A percentile compares a stretch with the other conserved stretches of the same genome.
These are phyloP conservation scores for Sus cebifrons DNA, from an alignment of 2,797 vertebrate genomes.

Conservation along the genomic window DNA sequence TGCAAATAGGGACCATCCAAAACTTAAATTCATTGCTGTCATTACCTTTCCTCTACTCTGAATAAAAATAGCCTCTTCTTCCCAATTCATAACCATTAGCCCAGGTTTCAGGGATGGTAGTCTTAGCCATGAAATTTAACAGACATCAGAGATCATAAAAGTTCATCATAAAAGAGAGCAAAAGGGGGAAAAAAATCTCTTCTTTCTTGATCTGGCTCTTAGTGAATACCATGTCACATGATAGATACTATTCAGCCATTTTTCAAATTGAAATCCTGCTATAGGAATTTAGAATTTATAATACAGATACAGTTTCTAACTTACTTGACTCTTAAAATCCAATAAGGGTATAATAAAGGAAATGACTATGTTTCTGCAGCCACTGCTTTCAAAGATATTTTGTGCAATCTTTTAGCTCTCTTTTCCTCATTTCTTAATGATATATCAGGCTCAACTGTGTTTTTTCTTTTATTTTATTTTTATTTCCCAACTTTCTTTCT, in stretches of 20 bases:
- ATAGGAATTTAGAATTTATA: constrained; percentile 34
- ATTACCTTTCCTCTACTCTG: background rate
- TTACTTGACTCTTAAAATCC: constrained; percentile 55
- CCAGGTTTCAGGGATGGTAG: background rate
- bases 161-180: background rate
- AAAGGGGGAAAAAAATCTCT: background rate
- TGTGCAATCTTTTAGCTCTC: background rate
- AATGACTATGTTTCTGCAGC: background rate
- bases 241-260: background rate
- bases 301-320: background rate
- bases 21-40: background rate
- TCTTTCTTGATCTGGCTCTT: constrained; percentile 13
- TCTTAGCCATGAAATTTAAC: background rate
- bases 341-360: background rate
- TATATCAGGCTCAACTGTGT: background rate
- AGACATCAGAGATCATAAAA: background rate
- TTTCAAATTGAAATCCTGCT: constrained; percentile 11
- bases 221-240: background rate
- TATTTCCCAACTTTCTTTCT: background rate
- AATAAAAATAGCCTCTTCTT: background rate
- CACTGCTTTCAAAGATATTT: background rate
- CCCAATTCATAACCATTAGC: background rate
- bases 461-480: background rate
- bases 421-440: background rate
- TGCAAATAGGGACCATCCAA: background rate